A percentile compares a stretch with the other conserved stretches of the same genome.
These are phyloP conservation scores for Nothobranchius furzeri DNA, from an alignment of 2,113 vertebrate species.

Conservation along the genomic window DNA sequence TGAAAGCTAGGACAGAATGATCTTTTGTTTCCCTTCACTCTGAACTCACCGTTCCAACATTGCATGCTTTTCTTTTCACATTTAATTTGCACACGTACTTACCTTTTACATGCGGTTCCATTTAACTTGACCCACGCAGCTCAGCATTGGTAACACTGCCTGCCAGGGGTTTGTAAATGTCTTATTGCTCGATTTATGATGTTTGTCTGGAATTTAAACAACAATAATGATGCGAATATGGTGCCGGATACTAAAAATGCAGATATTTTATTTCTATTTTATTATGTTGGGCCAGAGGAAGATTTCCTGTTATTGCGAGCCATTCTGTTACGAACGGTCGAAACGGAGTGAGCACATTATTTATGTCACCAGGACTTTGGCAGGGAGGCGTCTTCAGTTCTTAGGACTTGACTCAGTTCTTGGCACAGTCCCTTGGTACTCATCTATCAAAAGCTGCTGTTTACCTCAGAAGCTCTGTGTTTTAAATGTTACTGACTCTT, in stretches of 20 bases:
- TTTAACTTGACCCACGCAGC: constrained; percentile 58
- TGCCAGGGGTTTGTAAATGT: constrained; percentile 33
- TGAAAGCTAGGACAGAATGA: constrained; percentile 3
- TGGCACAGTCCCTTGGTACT: constrained; percentile 36
- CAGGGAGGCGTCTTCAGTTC: constrained; percentile 14
- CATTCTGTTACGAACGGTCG: constrained; percentile 49
- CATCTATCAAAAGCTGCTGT: constrained; percentile 42
- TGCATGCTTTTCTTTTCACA: constrained; percentile 32
- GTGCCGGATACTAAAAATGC: constrained; percentile 47
- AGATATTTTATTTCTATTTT: constrained; percentile 61
- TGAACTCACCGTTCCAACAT: constrained; percentile 18
- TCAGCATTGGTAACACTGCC: constrained; percentile 35
- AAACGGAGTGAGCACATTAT: constrained; percentile 46
- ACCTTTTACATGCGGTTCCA: constrained; percentile 53
- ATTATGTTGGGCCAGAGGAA: constrained; percentile 40
- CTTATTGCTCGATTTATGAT: constrained; percentile 54
- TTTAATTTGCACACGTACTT: constrained; percentile 36
- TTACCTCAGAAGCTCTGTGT: constrained; percentile 16
- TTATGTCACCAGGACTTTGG: constrained; percentile 65
- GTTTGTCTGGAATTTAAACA: constrained; percentile 57
- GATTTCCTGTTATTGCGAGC: constrained; percentile 74
- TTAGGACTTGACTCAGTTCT: constrained; percentile 46
- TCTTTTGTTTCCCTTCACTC: constrained; percentile 30
- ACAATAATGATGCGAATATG: constrained; percentile 50
- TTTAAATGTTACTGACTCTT: constrained; percentile 16